Base-by-base conservation (phyloP, 2,113 vertebrate species). In the Myxocyprinus asiaticus region DNA sequence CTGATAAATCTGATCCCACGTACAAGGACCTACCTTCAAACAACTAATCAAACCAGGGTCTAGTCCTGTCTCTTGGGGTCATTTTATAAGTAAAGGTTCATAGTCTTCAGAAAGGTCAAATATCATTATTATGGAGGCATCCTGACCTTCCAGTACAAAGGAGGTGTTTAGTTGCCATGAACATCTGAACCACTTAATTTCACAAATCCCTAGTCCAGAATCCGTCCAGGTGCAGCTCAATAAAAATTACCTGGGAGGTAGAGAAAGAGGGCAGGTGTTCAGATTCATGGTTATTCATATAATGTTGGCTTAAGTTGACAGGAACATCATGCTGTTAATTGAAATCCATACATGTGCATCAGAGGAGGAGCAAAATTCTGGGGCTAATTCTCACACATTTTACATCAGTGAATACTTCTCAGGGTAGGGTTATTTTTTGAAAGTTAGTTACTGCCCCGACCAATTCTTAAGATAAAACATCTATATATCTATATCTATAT, bases 161-260 rank as follows among this genome's bases (percentile, higher is more conserved):
- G 61, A 76, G 48, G 12, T 5, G 33, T 76, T 76, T 76, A 55
- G 62, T 76, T 76, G 61, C 48, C 33, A 42, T 33, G 10, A 48
- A 62, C 62, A n/a, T n/a, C 47, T 75, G 58, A 75, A 50, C 55
- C 55, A 58, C 55, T 76, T 42, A 7, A 22, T 68, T 78, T 55
- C 59, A 55, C 22, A 12, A 43, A 51, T 69, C 45, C 56, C 9
- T 51, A 53, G 64, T 78, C 77, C 61, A 47, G 11, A 62, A 51
- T 45, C 53, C 58, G 12, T 33, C 4, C 45, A 17, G n/a, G 76
- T 87, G 88, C 90, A 67, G 86, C 83, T 92, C 88, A 92, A 76
- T 83, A 83, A 81, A 87, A 58, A 75, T 90, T 85, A 64, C 90
- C 93, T 94, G 77, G 3, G 17, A 22, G 55, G 33, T 45, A 12